Evolutionary conservation across 2,113 vertebrate genomes (phyloP).

Genomic region (Myotis davidii): DNA sequence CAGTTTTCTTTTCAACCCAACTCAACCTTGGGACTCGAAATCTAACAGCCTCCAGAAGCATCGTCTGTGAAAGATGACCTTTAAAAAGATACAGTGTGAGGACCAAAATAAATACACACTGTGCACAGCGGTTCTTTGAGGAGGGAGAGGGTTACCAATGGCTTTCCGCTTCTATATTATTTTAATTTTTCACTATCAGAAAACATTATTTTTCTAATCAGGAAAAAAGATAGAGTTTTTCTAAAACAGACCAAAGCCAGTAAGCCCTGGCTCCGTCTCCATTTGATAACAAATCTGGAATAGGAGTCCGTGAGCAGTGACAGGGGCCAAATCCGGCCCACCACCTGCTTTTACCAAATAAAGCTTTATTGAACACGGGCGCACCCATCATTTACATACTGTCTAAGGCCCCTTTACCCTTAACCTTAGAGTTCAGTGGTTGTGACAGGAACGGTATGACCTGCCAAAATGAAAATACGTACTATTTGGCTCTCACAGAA

Average conservation of each 20-base stretch:
- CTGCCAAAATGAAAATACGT: background rate
- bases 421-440: background rate
- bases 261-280: background rate
- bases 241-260: background rate
- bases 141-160: background rate
- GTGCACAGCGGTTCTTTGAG: background rate
- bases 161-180: background rate
- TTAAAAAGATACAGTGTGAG: background rate
- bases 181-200: background rate
- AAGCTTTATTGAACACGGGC: background rate
- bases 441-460: background rate
- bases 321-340: accelerated
- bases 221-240: background rate
- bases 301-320: accelerated
- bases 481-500: no score
- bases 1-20: background rate
- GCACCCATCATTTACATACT: background rate
- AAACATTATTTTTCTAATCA: conserved; percentile 27
- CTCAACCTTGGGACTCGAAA: background rate
- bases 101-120: background rate
- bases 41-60: background rate
- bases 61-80: background rate
- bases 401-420: no score
- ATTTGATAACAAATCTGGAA: background rate
- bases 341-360: background rate